Evolutionary conservation across 2,113 vertebrate genomes (phyloP), one percentile per base, ranked within the genome.

Genomic region (Ctenomys sociabilis): DNA sequence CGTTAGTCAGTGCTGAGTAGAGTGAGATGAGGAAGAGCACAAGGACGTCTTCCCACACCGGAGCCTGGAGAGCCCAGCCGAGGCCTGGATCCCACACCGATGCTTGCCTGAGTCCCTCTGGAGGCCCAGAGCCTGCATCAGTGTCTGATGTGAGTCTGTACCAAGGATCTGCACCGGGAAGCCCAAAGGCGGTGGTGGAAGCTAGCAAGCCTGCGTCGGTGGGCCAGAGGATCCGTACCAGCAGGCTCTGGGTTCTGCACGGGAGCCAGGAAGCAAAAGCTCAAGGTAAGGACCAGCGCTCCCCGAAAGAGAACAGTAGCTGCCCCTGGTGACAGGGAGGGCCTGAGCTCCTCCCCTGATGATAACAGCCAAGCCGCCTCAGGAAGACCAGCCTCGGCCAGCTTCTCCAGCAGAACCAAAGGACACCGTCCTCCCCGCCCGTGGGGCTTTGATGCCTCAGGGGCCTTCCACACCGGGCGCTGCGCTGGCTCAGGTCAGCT

Each of bases 111-210:
- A 26, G 22, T 61, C 22, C 59, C 5, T 6, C 59, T 26, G 59
- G 59, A 26, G 57, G 22, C 59, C 61, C 10, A 19, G 32, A 68
- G 16, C 66, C 32, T 35, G 30, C 16, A 17, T 5, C 64, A 35
- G 16, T 7, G 32, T 68, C 32, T 35, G 5, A 1, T 32, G 66
- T 5, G 3, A 16, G 35, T n/a, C 32, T 2, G n/a, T 3, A 1
- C 13, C 1, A 10, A 43, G 72, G 9, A 43, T 73, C 70, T 40
- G 72, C 37, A 0, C 37, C 24, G 10, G n/a, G 70, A 22, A 24
- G 70, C 70, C 21, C n/a, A 10, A 40, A 40, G 70, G 70, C 70
- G 22, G 70, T 11, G 70, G n/a, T 22, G n/a, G 70, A 10, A 22
- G 21, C 70, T 37, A 22, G 21, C 22, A 73, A 22, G 70, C 21